Evolutionary conservation across 2,888 invertebrate genomes (phyloP).

Genomic region (Dioctria rufipes): DNA sequence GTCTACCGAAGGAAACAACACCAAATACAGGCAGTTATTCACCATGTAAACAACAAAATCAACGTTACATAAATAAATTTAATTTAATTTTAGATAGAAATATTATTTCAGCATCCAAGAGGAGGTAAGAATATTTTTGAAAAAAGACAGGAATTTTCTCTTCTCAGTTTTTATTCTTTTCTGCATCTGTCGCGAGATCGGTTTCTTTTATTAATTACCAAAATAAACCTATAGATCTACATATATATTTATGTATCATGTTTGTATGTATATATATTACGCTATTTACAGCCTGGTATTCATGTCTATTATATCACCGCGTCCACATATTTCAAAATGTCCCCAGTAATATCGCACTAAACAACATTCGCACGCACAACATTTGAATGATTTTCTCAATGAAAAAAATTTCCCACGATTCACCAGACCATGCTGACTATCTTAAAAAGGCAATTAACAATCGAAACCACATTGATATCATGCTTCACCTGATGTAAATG

Average conservation of each 20-base stretch:
- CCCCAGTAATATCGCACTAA: neutral
- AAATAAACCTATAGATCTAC: slow-evolving; percentile 33
- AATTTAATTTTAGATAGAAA: slow-evolving; percentile 32
- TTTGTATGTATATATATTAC: no score
- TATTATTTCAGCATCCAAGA: slow-evolving; percentile 12
- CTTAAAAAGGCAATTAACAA: slow-evolving; percentile 58
- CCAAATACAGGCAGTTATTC: neutral
- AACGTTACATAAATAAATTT: slow-evolving; percentile 35
- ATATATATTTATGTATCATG: no score
- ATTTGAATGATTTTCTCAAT: slow-evolving; percentile 49
- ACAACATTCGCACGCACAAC: neutral
- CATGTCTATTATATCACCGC: neutral
- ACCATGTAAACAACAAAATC: neutral
- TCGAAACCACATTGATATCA: slow-evolving; percentile 51
- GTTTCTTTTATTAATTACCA: slow-evolving; percentile 29
- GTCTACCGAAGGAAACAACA: neutral
- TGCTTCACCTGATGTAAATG: slow-evolving; percentile 29
- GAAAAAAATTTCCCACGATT: slow-evolving; percentile 54
- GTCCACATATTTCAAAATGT: neutral
- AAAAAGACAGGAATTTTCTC: slow-evolving; percentile 14
- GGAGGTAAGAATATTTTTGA: neutral
- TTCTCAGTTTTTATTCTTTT: neutral
- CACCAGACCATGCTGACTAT: slow-evolving; percentile 54
- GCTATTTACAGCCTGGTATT: no score
- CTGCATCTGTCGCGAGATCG: neutral